Base-by-base conservation (phyloP, 1,140 invertebrate species). In the Stegodyphus mimosarum region DNA sequence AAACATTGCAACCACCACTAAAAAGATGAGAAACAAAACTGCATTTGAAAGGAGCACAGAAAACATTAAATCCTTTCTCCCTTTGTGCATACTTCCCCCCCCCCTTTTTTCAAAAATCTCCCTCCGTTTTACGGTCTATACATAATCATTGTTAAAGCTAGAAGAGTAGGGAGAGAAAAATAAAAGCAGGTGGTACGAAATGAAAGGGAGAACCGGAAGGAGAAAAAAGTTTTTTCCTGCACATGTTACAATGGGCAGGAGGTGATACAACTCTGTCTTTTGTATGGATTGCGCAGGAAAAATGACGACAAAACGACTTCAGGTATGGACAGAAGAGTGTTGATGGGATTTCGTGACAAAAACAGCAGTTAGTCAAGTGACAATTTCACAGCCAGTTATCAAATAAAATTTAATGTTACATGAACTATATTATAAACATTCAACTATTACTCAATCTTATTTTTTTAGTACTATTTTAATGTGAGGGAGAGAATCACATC, bases 291-390 rank as follows among this genome's bases (percentile, higher is more conserved):
- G 7, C 9, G 13, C 15, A 50, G 49, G n/a, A 15, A n/a, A 5
- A 17, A 60, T 13, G 67, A 15, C 7, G 55, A 33, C 10, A 73
- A 74, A 70, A 79, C 51, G 66, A 53, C 66, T 48, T 7, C n/a
- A 63, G 81, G 49, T 75, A 84, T 67, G 67, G 81, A 84, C 75
- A 72, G 73, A 52, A 60, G 64, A 18, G 50, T 67, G 51, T 50
- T 69, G 73, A 84, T 84, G 75, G 60, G 81, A 33, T 84, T 72
- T 75, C 72, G 72, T 84, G 72, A 84, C 81, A 84, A 75, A 69
- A 71, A 64, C 72, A 76, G 51, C 63, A 64, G 81, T 84, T 49
- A 51, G 55, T 66, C 81, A 84, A 72, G 81, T 84, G 81, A 84
- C 81, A 33, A 33, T 33, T 33, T 33, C 33, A 84, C 71, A 84